Evolutionary conservation across 2,888 invertebrate species (phyloP).

Genomic region (Artemia sinica): DNA sequence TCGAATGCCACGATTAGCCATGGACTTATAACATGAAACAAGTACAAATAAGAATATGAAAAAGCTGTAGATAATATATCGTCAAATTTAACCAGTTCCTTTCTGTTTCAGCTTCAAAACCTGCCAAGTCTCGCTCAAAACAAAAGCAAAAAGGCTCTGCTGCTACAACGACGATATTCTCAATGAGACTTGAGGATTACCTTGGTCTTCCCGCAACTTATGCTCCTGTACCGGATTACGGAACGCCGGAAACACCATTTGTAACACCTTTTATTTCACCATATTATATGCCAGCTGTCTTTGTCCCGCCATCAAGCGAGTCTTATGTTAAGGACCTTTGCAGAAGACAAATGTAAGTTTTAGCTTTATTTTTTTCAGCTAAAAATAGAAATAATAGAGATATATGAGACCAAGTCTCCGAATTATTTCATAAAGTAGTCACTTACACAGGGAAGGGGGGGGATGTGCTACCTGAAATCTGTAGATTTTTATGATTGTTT

Average conservation of each 20-base stretch:
- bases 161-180: conserved; percentile 9
- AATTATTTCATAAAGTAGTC: no score
- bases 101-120: conserved; percentile 8
- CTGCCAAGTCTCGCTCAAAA: background rate
- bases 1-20: no score
- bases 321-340: background rate
- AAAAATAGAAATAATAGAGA: no score
- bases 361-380: no score
- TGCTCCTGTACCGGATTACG: conserved; percentile 7
- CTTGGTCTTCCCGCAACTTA: conserved; percentile 7
- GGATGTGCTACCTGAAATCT: no score
- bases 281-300: conserved; percentile 2
- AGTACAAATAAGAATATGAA: no score
- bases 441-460: no score
- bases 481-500: no score
- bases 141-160: conserved; percentile 7
- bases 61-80: no score
- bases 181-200: conserved; percentile 12
- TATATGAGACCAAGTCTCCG: no score
- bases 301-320: conserved; percentile 9
- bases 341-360: conserved; percentile 4
- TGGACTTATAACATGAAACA: no score
- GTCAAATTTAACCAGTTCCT: background rate
- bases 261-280: conserved; percentile 4
- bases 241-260: conserved; percentile 5